phyloP scores from a whole-genome alignment of 2,797 vertebrate genomes.

The Nyctalus aviator region DNA sequence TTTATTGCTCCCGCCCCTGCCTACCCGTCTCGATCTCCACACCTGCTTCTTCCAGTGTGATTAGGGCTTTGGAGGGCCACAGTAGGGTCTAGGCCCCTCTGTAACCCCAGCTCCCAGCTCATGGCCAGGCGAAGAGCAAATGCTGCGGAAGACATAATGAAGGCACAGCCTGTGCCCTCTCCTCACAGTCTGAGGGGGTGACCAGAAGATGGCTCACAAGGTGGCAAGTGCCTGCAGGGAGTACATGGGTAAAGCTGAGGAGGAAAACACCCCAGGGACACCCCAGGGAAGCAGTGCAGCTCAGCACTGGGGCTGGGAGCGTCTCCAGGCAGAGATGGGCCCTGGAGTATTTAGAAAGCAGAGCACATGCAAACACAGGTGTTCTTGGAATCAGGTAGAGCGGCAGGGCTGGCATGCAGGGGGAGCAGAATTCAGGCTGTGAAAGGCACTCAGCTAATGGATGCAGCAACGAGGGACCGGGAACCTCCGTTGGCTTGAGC shows the following conservation, averaged over 20 bases:
- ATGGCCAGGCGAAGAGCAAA: neutral
- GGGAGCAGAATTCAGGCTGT: neutral
- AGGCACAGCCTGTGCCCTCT: neutral
- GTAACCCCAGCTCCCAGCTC: neutral
- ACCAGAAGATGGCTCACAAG: neutral
- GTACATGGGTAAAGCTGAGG: neutral
- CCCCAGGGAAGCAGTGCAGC: neutral
- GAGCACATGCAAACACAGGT: neutral
- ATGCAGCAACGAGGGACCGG: neutral
- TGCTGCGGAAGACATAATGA: neutral
- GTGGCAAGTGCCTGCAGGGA: neutral
- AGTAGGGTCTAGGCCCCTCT: neutral
- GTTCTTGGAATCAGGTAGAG: neutral
- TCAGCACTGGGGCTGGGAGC: neutral
- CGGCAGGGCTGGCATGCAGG: neutral
- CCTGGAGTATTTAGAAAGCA: neutral
- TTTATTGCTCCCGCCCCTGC: neutral
- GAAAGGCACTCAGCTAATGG: neutral
- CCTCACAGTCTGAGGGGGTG: neutral
- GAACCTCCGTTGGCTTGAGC: neutral
- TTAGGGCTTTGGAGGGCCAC: neutral
- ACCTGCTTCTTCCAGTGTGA: neutral
- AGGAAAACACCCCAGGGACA: neutral
- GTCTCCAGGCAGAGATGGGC: neutral
- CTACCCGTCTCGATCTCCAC: neutral